These are phyloP conservation scores for Muscicapa comitata DNA, from an alignment of 2,797 vertebrate species.

Conservation along the genomic window DNA sequence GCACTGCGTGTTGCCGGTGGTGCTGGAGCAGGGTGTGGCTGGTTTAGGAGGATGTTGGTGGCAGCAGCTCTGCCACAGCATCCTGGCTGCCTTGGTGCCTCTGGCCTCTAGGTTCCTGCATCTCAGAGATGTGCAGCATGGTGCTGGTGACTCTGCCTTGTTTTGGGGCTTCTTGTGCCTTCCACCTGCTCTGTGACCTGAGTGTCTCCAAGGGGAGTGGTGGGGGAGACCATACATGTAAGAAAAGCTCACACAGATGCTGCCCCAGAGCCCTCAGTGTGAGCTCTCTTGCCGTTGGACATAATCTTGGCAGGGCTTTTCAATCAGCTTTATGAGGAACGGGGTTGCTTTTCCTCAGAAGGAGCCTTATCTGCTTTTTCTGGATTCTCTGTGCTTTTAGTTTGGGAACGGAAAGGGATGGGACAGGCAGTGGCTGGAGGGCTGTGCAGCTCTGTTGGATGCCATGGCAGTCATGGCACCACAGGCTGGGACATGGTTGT, in stretches of 20 bases:
- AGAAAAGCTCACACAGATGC: fast-evolving
- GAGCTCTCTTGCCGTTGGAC: background rate
- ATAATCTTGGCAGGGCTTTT: background rate
- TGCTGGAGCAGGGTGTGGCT: background rate
- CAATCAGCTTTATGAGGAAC: background rate
- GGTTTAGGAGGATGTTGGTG: background rate
- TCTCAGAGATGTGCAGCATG: fast-evolving
- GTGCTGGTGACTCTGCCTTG: background rate
- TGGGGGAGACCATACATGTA: fast-evolving
- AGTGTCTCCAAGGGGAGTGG: background rate
- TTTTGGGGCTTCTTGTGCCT: background rate
- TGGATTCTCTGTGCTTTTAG: background rate
- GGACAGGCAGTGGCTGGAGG: background rate
- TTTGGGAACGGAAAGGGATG: fast-evolving
- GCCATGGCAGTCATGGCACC: background rate
- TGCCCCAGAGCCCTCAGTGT: background rate
- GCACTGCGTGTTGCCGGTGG: fast-evolving
- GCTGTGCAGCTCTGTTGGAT: background rate
- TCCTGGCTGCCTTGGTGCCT: background rate
- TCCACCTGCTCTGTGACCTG: background rate
- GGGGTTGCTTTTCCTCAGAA: background rate
- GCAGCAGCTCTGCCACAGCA: background rate
- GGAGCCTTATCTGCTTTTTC: background rate
- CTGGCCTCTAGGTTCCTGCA: background rate
- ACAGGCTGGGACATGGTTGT: fast-evolving